A percentile compares a stretch with the other conserved stretches of the same genome.
phyloP scores from a whole-genome alignment of 2,797 vertebrate genomes.

The Poecilia gillii region DNA sequence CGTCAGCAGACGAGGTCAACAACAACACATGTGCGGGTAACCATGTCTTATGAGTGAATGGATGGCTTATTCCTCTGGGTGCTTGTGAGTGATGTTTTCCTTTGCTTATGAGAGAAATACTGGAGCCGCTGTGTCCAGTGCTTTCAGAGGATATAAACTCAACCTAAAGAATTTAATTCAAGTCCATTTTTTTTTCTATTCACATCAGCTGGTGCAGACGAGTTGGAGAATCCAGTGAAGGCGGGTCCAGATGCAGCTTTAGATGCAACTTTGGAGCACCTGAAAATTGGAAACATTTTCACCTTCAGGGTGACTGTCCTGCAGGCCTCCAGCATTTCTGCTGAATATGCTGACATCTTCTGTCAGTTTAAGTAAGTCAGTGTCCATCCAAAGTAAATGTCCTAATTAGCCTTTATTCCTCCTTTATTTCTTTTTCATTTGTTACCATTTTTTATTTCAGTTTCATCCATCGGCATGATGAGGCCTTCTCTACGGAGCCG shows the following conservation, averaged over 20 bases:
- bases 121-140: neutral
- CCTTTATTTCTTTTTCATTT: neutral
- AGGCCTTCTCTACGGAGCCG: conserved; percentile 97
- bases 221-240: conserved; percentile 86
- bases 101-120: neutral
- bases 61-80: conserved; percentile 16
- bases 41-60: conserved; percentile 42
- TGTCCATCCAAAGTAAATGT: neutral
- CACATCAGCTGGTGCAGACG: conserved; percentile 81
- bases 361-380: conserved; percentile 95
- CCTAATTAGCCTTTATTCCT: neutral
- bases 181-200: conserved; percentile 1
- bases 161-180: neutral
- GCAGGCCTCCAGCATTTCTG: conserved; percentile 96
- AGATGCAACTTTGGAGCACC: conserved; percentile 85
- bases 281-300: conserved; percentile 90
- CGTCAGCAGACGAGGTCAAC: conserved; percentile 95
- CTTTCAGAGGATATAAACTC: neutral
- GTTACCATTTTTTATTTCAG: conserved; percentile 71
- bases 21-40: conserved; percentile 95
- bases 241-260: conserved; percentile 75
- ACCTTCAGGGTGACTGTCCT: conserved; percentile 97
- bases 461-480: conserved; percentile 97
- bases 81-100: neutral
- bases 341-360: conserved; percentile 97